Conservation (phyloP, 1,140 invertebrate species). For the Trissolcus basalis region DNA sequence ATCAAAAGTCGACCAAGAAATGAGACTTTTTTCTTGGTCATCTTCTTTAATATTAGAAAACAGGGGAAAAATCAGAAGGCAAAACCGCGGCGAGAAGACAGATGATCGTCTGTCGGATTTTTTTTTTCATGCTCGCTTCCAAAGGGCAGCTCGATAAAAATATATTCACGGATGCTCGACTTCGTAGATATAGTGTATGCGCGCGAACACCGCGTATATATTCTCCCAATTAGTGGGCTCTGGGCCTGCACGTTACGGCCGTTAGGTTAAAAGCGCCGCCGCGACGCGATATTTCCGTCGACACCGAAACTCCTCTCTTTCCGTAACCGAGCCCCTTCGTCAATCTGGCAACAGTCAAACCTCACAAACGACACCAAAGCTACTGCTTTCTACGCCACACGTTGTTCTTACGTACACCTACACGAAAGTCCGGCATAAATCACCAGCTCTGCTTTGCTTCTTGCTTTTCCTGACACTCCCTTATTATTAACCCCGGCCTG, state of each 20-base stretch:
- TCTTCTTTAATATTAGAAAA: neutral
- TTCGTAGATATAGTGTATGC: slow-evolving; percentile 49
- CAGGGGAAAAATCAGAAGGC: slow-evolving; percentile 49
- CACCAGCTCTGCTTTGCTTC: slow-evolving; percentile 45
- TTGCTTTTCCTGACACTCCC: slow-evolving; percentile 48
- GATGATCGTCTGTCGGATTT: slow-evolving; percentile 64
- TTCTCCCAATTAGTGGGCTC: slow-evolving; percentile 74
- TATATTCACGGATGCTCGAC: slow-evolving; percentile 63
- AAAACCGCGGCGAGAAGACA: slow-evolving; percentile 66
- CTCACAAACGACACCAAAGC: slow-evolving; percentile 52
- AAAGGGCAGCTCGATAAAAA: slow-evolving; percentile 63
- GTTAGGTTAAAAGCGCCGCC: slow-evolving; percentile 69
- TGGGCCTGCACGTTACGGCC: slow-evolving; percentile 62
- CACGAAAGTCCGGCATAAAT: slow-evolving; percentile 63
- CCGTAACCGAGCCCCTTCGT: slow-evolving; percentile 68
- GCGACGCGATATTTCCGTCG: slow-evolving; percentile 74
- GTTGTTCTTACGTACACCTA: slow-evolving; percentile 56
- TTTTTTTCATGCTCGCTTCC: slow-evolving; percentile 43
- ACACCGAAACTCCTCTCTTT: slow-evolving; percentile 69
- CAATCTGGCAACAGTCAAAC: slow-evolving; percentile 66
- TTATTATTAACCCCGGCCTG: slow-evolving; percentile 48
- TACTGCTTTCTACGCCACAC: slow-evolving; percentile 39
- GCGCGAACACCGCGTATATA: slow-evolving; percentile 60
- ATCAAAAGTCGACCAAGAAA: no score
- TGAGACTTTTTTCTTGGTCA: neutral